Evolutionary conservation across 53 echinoderm and acorn worm genomes (phyloP), one percentile per base, ranked within the genome.

Genomic region (Pentamera pediparva): DNA sequence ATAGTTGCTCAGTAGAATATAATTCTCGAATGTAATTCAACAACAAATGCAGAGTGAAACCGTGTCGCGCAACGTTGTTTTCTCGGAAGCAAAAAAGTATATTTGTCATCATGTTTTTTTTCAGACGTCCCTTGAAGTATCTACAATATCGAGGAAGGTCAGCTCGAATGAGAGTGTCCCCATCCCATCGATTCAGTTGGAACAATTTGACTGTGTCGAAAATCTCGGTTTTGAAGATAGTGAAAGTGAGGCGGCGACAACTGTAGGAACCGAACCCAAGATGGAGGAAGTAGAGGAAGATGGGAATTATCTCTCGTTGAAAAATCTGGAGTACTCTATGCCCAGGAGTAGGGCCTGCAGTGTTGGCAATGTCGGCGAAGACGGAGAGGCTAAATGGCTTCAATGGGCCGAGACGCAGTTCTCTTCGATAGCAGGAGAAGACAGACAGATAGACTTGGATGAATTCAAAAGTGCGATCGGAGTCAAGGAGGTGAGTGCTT

Each of bases 401-500:
- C 56, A 62, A 30, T 90, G 95, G 90, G 90, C 87, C 4, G 85
- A 87, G 74, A 87, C 78, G 49, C 95, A 94, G 34, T 94, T 94
- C 54, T 79, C 82, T 35, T 64, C 78, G 36, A 90, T 94, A 35
- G 95, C 95, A 6, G 95, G 95, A 22, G 85, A 82, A 30, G 95
- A 94, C 59, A 70, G 95, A 21, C 87, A 85, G 59, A 94, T 94
- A 35, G 90, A 94, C 60, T 79, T 81, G 69, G 84, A 94, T 50
- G 94, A 94, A 57, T 94, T 94, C 65, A 90, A 90, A 52, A 75
- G 57, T 39, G 84, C 94, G 26, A 81, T 94, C 22, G 80, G 80
- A 43, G 87, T 94, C 7, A 94, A 94, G 76, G 90, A 94, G 90
- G 94, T 94, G 60, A 37, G 87, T 15, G 10, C n/a, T n/a, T n/a